These are phyloP conservation scores for Bicyclus anynana DNA, from an alignment of 1,140 invertebrate species.

Conservation along the genomic window DNA sequence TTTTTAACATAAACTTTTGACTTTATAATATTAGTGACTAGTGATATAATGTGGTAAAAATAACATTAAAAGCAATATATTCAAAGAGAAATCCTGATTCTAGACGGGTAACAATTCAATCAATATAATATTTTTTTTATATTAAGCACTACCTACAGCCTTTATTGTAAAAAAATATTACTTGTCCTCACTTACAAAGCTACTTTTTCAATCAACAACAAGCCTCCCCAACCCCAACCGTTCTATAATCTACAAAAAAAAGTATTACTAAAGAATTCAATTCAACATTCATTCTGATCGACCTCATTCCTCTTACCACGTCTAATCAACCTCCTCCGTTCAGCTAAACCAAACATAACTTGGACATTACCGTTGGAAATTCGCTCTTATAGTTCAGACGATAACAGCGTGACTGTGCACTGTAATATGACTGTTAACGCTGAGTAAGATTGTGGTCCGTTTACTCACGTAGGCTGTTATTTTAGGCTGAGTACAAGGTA, in stretches of 20 bases:
- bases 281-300: neutral
- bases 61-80: too few relatives aligned
- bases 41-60: too few relatives aligned
- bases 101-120: too few relatives aligned
- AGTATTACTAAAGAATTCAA: neutral
- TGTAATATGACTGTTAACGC: neutral
- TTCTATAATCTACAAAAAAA: neutral
- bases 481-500: neutral
- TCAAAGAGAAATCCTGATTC: too few relatives aligned
- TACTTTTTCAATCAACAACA: neutral
- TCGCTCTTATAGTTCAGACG: neutral
- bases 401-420: neutral
- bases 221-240: neutral
- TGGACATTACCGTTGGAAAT: neutral
- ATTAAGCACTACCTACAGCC: too few relatives aligned
- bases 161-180: neutral
- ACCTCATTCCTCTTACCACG: neutral
- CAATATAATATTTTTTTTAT: too few relatives aligned
- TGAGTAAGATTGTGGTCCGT: neutral
- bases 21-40: too few relatives aligned
- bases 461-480: neutral
- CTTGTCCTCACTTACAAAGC: neutral
- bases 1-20: too few relatives aligned
- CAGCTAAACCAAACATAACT: neutral
- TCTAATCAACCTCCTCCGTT: slow-evolving; percentile 1